phyloP scores from a whole-genome alignment of 2,797 vertebrate genomes.

The Galago senegalensis region DNA sequence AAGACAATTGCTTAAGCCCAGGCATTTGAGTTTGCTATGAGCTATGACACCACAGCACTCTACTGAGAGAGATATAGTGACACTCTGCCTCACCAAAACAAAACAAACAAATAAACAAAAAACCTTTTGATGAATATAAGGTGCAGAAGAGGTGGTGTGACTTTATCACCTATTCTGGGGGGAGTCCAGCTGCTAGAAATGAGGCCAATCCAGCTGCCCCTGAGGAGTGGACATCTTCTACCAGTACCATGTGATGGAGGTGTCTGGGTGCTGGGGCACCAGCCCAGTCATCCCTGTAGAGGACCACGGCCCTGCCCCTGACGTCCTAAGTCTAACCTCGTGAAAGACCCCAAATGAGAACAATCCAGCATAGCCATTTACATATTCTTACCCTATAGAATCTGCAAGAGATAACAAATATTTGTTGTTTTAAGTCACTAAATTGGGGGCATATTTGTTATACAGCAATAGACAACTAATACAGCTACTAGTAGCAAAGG shows the following conservation, averaged over 20 bases:
- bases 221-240: background rate
- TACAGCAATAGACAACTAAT: background rate
- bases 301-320: background rate
- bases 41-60: no score
- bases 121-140: background rate
- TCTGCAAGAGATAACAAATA: background rate
- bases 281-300: background rate
- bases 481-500: background rate
- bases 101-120: no score
- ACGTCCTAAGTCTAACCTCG: background rate
- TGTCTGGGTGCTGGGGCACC: accelerated
- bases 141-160: background rate
- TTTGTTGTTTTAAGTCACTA: background rate
- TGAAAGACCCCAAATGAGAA: background rate
- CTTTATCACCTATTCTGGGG: background rate
- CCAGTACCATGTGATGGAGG: background rate
- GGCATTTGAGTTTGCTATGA: no score
- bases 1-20: no score
- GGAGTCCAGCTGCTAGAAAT: background rate
- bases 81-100: no score
- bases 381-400: background rate
- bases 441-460: background rate
- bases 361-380: background rate
- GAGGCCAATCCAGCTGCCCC: background rate
- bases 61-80: no score